phyloP scores from a whole-genome alignment of 2,888 invertebrate species.

The Chloromyia formosa region DNA sequence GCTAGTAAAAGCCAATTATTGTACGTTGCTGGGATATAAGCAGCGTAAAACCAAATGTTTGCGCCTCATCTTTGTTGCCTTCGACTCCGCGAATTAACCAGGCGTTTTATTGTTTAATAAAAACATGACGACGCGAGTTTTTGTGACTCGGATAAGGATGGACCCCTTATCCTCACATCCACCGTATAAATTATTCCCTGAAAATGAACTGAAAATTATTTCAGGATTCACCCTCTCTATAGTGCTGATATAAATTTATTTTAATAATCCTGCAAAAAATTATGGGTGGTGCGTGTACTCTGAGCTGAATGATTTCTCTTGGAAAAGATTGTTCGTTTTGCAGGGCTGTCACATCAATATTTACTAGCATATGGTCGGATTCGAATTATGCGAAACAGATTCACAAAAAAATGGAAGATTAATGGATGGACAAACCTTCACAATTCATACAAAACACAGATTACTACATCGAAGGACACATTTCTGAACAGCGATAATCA shows the following conservation, averaged over 20 bases:
- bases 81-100: conserved; percentile 11
- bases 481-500: background rate
- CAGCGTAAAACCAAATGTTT: background rate
- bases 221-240: background rate
- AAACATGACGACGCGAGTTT: conserved; percentile 2
- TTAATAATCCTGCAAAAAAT: conserved; percentile 16
- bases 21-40: background rate
- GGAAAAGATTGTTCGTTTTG: background rate
- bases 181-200: background rate
- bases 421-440: background rate
- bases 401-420: background rate
- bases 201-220: conserved; percentile 7
- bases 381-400: background rate
- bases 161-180: background rate
- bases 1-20: conserved; percentile 23
- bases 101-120: conserved; percentile 37
- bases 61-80: background rate
- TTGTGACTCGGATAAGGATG: background rate
- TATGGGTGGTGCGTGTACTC: background rate
- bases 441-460: background rate
- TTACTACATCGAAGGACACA: background rate
- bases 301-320: background rate
- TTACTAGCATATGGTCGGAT: background rate
- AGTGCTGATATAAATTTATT: background rate
- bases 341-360: background rate